phyloP scores from a whole-genome alignment of 2,113 vertebrate species.

The Eulacestoma nigropectus region DNA sequence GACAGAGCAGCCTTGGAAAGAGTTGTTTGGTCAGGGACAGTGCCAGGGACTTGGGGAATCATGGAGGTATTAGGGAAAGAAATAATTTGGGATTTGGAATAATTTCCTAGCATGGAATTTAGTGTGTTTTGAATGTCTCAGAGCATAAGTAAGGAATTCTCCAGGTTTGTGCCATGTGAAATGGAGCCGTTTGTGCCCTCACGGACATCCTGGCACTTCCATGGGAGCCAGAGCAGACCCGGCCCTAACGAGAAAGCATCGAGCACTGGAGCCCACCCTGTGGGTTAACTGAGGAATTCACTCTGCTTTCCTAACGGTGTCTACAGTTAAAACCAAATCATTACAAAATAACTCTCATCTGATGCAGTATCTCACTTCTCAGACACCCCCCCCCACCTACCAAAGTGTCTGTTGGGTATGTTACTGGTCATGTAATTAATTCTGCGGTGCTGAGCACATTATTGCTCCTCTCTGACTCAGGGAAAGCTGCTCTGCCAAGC shows the following conservation, averaged over 20 bases:
- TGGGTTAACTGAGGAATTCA: not conserved
- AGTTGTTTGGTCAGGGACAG: not conserved
- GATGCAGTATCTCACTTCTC: not conserved
- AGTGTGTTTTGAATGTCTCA: not conserved
- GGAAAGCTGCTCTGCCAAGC: not conserved
- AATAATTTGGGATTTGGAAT: not conserved
- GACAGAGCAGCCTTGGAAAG: not conserved
- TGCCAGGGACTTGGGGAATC: not conserved
- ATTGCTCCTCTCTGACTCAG: not conserved
- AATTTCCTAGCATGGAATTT: not conserved
- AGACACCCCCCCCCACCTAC: too few relatives aligned
- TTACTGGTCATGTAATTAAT: not conserved
- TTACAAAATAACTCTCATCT: not conserved
- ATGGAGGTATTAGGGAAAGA: not conserved
- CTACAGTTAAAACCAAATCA: not conserved
- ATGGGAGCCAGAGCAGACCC: rapidly evolving
- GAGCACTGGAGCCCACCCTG: rapidly evolving
- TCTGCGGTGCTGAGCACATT: not conserved
- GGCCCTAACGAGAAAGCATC: rapidly evolving
- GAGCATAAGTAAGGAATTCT: not conserved
- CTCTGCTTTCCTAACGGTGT: not conserved
- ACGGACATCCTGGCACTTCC: not conserved
- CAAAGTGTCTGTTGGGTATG: not conserved
- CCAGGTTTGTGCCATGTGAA: not conserved
- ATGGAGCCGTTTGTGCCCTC: not conserved